Base-by-base conservation (phyloP, 2,797 vertebrate species). In the Dallia pectoralis region DNA sequence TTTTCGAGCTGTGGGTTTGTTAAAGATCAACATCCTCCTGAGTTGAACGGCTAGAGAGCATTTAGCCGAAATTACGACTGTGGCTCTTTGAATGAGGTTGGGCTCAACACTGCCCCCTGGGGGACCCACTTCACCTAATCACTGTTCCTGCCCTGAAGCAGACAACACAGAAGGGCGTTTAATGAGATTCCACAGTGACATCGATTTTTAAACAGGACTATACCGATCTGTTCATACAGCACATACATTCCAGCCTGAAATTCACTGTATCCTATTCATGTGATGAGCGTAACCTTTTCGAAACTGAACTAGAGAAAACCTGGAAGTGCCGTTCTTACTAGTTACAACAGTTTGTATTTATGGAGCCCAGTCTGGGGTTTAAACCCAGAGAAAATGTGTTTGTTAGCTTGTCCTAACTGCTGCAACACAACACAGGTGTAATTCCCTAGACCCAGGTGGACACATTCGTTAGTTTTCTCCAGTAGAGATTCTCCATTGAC, bases 271-370 rank as follows among this genome's bases (percentile, higher is more conserved):
- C 51, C n/a, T 53, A 53, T 53, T 53, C 4, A 11, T 53, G 51
- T 22, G n/a, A 8, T 63, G 25, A 15, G 1, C 1, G 15, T 63
- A 30, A 29, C 29, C 25, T 63, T 27, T 30, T 15, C 61, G 14
- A 29, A 63, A 63, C 30, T 63, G 15, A 63, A 29, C 5, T 27
- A 29, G 25, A 29, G 61, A 56, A 40, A 73, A 56, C 69, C 68
- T 30, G 71, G 72, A 70, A 44, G 73, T 74, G 77, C 18, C n/a
- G 1, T 53, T 72, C 71, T 76, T 64, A 63, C 71, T 74, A 71
- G 70, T 75, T 33, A 61, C 27, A 62, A 76, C 72, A 77, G 49
- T 77, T 75, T 61, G 65, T 77, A 78, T 75, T 64, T 12, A 30
- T 16, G 65, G 64, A 81, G 73, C 79, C 19, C 51, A 6, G 51